phyloP scores from a whole-genome alignment of 2,113 vertebrate genomes.

The Pelecanus crispus region DNA sequence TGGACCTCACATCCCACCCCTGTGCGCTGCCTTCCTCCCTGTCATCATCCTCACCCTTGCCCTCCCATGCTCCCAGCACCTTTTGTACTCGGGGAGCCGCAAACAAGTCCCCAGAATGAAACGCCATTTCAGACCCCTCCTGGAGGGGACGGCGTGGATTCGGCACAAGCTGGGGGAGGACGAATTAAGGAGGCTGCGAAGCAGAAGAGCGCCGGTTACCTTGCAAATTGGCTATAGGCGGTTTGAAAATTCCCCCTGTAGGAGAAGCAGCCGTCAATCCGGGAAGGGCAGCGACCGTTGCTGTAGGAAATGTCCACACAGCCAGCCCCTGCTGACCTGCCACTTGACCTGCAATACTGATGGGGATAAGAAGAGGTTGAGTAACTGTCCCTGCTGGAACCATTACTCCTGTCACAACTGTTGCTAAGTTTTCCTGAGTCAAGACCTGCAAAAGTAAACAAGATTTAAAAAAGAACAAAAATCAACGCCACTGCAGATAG shows the following conservation, averaged over 20 bases:
- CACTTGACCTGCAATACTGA: conserved; percentile 92
- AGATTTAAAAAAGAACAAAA: conserved; percentile 79
- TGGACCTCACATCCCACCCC: not conserved
- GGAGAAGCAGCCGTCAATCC: conserved; percentile 82
- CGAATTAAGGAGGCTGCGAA: not conserved
- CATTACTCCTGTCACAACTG: conserved; percentile 96
- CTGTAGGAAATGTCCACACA: conserved; percentile 91
- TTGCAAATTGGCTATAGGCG: conserved; percentile 88
- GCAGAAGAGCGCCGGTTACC: conserved; percentile 72
- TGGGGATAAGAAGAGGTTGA: conserved; percentile 95
- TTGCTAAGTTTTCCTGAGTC: conserved; percentile 95
- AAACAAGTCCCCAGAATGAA: fast-evolving
- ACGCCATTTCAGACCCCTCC: not conserved
- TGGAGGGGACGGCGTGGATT: not conserved
- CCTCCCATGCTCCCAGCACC: not conserved
- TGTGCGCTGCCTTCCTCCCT: not conserved
- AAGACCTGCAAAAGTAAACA: conserved; percentile 87
- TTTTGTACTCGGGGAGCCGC: fast-evolving
- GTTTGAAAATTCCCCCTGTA: conserved; percentile 87
- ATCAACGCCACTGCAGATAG: conserved; percentile 73
- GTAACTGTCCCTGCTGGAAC: conserved; percentile 90
- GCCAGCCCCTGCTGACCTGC: conserved; percentile 92
- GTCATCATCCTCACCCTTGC: not conserved
- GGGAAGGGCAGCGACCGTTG: conserved; percentile 88
- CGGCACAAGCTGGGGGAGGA: not conserved